Percentiles rank a stretch among this genome's conserved stretches.
These are phyloP conservation scores for Arctia plantaginis DNA, from an alignment of 2,888 invertebrate species.

Conservation along the genomic window DNA sequence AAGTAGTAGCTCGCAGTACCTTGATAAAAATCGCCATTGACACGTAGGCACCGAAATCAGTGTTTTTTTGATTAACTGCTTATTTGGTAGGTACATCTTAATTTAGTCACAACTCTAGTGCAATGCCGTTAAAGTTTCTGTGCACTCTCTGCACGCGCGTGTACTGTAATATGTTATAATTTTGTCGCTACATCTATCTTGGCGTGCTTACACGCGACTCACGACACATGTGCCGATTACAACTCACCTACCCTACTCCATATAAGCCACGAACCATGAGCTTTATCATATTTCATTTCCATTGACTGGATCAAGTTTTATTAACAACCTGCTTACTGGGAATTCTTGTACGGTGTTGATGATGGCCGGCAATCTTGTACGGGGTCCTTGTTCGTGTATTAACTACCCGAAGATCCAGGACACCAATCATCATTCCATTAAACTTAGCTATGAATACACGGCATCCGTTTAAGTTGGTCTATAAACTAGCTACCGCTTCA, in stretches of 20 bases:
- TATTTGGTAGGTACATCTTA: neutral
- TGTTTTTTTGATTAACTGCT: neutral
- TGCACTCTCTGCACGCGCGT: constrained; percentile 38
- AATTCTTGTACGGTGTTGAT: constrained; percentile 2
- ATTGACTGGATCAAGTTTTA: constrained; percentile 42
- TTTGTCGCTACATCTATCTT: constrained; percentile 75
- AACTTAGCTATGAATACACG: neutral
- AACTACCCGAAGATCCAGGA: neutral
- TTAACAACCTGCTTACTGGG: constrained; percentile 22
- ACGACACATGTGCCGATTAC: constrained; percentile 73
- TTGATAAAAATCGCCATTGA: no score
- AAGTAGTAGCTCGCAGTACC: neutral
- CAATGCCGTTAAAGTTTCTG: neutral
- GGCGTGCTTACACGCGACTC: constrained; percentile 39
- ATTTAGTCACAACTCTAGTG: neutral
- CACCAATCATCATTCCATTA: neutral
- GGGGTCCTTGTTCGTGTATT: neutral
- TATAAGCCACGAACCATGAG: constrained; percentile 14
- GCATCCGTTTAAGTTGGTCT: no score
- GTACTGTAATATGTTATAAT: constrained; percentile 43
- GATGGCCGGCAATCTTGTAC: neutral
- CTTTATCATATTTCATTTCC: constrained; percentile 61
- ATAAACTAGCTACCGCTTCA: neutral
- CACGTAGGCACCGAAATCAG: neutral
- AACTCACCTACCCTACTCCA: constrained; percentile 53